Percentiles rank a stretch among this genome's conserved stretches.
Conservation (phyloP, 2,113 vertebrate genomes). For the Podiceps cristatus region DNA sequence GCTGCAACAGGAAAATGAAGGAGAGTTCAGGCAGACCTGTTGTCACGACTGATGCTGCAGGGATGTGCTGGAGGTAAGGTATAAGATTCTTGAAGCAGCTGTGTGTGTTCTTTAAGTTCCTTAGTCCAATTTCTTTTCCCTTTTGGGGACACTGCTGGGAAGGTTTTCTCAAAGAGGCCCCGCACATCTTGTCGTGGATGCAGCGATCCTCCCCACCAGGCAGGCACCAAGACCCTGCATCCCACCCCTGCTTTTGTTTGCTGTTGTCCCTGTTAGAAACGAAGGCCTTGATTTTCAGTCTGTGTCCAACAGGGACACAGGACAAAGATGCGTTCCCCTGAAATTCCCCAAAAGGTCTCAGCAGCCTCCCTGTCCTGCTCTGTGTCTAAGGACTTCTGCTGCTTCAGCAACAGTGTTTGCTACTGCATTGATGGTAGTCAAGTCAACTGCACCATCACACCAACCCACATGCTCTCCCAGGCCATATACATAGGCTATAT, state of each 20-base stretch:
- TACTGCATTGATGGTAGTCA: not conserved
- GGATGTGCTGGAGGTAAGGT: not conserved
- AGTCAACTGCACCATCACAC: not conserved
- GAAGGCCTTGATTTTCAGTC: not conserved
- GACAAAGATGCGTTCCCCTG: not conserved
- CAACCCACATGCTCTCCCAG: not conserved
- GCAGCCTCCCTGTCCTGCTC: not conserved
- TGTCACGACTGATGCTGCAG: not conserved
- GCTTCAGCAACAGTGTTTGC: not conserved
- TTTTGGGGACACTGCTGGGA: not conserved
- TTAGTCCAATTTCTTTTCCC: not conserved
- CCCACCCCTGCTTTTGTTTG: not conserved
- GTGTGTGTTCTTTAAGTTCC: not conserved
- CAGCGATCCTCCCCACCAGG: not conserved
- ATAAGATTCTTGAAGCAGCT: not conserved
- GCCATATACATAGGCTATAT: fast-evolving
- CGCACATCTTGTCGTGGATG: fast-evolving
- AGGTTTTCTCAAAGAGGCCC: not conserved
- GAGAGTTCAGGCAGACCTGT: not conserved
- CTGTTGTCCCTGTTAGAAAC: not conserved
- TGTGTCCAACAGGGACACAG: not conserved
- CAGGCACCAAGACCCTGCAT: fast-evolving
- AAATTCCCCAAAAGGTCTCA: not conserved
- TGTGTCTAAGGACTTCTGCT: not conserved
- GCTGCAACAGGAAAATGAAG: not conserved